phyloP scores from a whole-genome alignment of 2,797 vertebrate species.

The Falco berigora region DNA sequence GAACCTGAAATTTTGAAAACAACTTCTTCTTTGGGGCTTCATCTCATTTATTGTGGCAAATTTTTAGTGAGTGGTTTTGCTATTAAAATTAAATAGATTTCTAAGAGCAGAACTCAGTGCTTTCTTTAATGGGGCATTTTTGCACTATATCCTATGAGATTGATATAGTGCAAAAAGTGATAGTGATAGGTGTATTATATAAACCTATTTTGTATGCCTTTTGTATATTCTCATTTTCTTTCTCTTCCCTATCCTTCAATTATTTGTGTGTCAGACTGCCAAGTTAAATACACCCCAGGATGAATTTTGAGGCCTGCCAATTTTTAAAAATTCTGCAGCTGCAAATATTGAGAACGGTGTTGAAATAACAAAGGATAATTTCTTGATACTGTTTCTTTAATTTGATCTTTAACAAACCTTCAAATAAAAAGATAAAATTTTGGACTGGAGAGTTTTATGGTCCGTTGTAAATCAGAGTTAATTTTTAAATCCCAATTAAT shows the following conservation, averaged over 20 bases:
- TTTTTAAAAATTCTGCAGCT: neutral
- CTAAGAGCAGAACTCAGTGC: neutral
- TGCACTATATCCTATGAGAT: neutral
- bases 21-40: neutral
- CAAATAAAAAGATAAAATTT: neutral
- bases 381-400: neutral
- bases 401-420: neutral
- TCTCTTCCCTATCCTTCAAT: neutral
- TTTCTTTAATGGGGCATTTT: neutral
- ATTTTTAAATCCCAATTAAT: conserved; percentile 43
- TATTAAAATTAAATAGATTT: neutral
- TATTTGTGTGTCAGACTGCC: neutral
- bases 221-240: neutral
- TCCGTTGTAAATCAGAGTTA: conserved; percentile 3
- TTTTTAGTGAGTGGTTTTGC: neutral
- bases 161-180: neutral
- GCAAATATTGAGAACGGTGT: neutral
- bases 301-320: neutral
- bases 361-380: neutral
- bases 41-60: neutral
- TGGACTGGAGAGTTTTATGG: neutral
- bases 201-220: neutral
- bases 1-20: neutral
- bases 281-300: neutral
- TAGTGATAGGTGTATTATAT: neutral